Percentiles rank a stretch among this genome's conserved stretches.
Conservation (phyloP, 1,140 invertebrate species). For the Tetranychus cinnabarinus region DNA sequence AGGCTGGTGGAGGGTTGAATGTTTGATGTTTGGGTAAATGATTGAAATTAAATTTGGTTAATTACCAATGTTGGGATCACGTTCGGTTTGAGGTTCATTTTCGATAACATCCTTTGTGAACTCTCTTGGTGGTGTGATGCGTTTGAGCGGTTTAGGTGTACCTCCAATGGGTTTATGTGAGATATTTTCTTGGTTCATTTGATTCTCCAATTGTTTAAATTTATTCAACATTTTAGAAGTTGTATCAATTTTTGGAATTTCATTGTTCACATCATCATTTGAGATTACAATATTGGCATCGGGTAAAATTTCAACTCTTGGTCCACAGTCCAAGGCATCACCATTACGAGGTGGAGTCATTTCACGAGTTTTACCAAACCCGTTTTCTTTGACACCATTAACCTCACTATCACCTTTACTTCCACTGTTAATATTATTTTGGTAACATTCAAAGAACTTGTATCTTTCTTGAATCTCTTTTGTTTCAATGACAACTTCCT, state of each 20-base stretch:
- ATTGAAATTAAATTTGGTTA: background rate
- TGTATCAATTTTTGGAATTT: conserved; percentile 35
- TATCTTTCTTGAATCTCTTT: conserved; percentile 57
- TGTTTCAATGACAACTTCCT: conserved; percentile 50
- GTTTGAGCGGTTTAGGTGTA: conserved; percentile 52
- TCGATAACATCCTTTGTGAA: conserved; percentile 23
- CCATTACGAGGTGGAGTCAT: background rate
- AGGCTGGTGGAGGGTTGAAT: background rate
- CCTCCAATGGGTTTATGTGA: conserved; percentile 17
- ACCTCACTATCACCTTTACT: conserved; percentile 11
- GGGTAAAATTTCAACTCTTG: background rate
- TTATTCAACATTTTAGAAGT: conserved; percentile 46
- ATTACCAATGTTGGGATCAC: conserved; percentile 14
- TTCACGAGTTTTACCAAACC: background rate
- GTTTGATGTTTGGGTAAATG: background rate
- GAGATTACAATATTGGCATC: conserved; percentile 40
- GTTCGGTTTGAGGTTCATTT: conserved; percentile 14
- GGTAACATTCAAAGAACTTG: conserved; percentile 72
- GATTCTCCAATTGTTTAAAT: conserved; percentile 60
- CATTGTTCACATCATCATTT: conserved; percentile 29
- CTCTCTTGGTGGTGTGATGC: conserved; percentile 65
- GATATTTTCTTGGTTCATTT: background rate
- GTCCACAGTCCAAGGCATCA: conserved; percentile 42
- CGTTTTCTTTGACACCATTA: conserved; percentile 1
- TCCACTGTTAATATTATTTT: conserved; percentile 25